Conservation (phyloP, 2,888 invertebrate species). For the Caenorhabditis afra region DNA sequence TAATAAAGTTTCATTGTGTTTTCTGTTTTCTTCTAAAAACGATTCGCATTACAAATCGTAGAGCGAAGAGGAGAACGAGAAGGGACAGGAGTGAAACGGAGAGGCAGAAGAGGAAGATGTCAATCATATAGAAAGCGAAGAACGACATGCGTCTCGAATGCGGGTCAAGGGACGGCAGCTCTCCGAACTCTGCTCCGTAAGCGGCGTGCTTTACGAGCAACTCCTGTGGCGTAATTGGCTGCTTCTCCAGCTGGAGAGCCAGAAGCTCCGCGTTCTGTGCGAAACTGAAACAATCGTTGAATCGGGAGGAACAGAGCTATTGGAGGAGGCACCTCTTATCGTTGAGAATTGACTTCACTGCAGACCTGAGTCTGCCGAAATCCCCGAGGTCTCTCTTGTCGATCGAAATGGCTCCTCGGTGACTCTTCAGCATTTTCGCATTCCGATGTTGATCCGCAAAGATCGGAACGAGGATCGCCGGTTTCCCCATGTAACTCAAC, state of each 20-base stretch:
- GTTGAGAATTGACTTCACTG: neutral
- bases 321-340: conserved; percentile 11
- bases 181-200: conserved; percentile 35
- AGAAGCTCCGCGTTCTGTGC: conserved; percentile 14
- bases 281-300: conserved; percentile 28
- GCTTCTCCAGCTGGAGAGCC: neutral
- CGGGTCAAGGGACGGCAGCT: conserved; percentile 26
- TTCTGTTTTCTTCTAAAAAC: neutral
- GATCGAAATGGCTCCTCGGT: conserved; percentile 42
- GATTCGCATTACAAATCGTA: conserved; percentile 1
- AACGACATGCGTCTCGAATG: conserved; percentile 24
- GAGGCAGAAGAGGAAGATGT: conserved; percentile 19
- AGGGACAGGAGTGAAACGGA: neutral
- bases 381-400: conserved; percentile 16
- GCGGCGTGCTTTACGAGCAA: conserved; percentile 19
- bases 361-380: neutral
- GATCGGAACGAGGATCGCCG: conserved; percentile 39
- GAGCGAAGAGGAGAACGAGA: too few species aligned
- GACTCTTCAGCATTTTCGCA: conserved; percentile 47
- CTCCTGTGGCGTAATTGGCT: conserved; percentile 27
- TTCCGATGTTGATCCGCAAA: conserved; percentile 51
- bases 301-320: neutral
- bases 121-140: conserved; percentile 32
- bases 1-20: neutral
- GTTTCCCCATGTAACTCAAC: conserved; percentile 44